These are phyloP conservation scores for Charadrius vociferus DNA, from an alignment of 2,113 vertebrate species.

Conservation along the genomic window DNA sequence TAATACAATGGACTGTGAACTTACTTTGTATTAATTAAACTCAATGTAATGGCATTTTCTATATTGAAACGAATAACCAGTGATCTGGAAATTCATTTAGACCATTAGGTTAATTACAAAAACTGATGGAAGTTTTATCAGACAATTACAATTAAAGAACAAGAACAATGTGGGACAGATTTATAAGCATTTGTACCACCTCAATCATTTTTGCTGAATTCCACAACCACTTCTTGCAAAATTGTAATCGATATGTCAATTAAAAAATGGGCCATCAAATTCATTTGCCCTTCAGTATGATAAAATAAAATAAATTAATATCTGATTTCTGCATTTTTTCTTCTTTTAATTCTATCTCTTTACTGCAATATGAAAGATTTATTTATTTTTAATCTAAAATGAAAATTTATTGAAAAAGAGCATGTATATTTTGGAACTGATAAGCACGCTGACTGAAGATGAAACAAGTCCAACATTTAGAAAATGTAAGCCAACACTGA, in stretches of 20 bases:
- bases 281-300: constrained; percentile 50
- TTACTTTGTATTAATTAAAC: constrained; percentile 67
- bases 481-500: not conserved
- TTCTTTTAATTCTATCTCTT: not conserved
- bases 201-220: constrained; percentile 69
- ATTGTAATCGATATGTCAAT: constrained; percentile 66
- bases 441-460: not conserved
- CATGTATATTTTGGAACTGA: not conserved
- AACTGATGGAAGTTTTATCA: constrained; percentile 76
- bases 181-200: constrained; percentile 68
- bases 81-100: constrained; percentile 79
- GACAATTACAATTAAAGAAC: constrained; percentile 71
- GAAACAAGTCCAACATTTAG: not conserved
- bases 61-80: constrained; percentile 67
- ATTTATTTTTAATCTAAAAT: not conserved
- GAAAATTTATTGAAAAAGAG: not conserved
- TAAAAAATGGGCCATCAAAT: constrained; percentile 50
- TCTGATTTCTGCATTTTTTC: not conserved
- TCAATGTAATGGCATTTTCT: constrained; percentile 58
- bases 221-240: constrained; percentile 36
- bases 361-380: not conserved
- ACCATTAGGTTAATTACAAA: constrained; percentile 80
- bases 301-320: constrained; percentile 12
- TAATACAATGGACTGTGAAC: constrained; percentile 13
- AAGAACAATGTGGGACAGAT: constrained; percentile 64